A percentile compares a stretch with the other conserved stretches of the same genome.
Conservation (phyloP, 2,113 vertebrate genomes). For the Semicossyphus pulcher region DNA sequence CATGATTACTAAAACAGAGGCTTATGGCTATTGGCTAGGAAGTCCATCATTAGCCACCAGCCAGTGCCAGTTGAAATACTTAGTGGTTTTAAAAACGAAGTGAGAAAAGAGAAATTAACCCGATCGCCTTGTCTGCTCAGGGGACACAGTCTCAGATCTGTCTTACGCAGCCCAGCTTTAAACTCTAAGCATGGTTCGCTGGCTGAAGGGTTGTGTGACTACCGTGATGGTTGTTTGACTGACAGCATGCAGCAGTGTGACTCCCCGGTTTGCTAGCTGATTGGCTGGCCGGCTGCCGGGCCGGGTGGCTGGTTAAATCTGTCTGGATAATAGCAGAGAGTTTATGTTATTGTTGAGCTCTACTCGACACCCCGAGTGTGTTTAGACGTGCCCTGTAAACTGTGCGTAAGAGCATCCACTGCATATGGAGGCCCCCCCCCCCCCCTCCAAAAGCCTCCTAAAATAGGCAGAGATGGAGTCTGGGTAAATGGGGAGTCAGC, state of each 20-base stretch:
- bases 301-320: constrained; percentile 33
- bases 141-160: constrained; percentile 19
- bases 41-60: constrained; percentile 43
- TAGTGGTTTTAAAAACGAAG: constrained; percentile 39
- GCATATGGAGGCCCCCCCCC: constrained; percentile 41
- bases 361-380: constrained; percentile 59
- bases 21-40: constrained; percentile 38
- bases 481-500: constrained; percentile 30
- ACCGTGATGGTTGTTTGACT: constrained; percentile 23
- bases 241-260: constrained; percentile 29
- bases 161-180: constrained; percentile 36
- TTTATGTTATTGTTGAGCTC: constrained; percentile 61
- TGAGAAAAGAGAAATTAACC: constrained; percentile 26
- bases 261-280: constrained; percentile 27
- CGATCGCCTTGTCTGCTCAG: constrained; percentile 16
- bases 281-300: constrained; percentile 19
- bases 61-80: constrained; percentile 48
- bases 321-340: constrained; percentile 54
- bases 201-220: constrained; percentile 8
- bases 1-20: constrained; percentile 46
- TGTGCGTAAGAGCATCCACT: constrained; percentile 58
- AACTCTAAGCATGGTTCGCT: constrained; percentile 10
- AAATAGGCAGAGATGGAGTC: constrained; percentile 61
- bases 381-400: constrained; percentile 68
- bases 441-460: constrained; percentile 49